A percentile compares a stretch with the other conserved stretches of the same genome.
Evolutionary conservation across 2,888 invertebrate species (phyloP).

Genomic region (Odiellus spinosus): DNA sequence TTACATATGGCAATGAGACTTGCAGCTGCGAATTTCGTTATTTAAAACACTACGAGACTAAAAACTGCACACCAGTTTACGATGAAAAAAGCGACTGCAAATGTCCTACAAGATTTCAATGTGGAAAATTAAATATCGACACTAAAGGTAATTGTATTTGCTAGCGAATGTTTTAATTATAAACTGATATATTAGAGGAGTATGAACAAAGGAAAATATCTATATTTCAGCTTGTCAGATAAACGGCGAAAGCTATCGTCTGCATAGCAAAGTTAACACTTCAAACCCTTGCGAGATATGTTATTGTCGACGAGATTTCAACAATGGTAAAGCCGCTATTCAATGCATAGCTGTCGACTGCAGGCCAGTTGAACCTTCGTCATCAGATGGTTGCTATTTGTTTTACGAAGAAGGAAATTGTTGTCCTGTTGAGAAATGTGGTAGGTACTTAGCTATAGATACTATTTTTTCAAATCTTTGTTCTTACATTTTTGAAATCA

Average conservation of each 20-base stretch:
- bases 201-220: no score
- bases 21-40: conserved; percentile 15
- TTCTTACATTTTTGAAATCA: no score
- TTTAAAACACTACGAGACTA: conserved; percentile 14
- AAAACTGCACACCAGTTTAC: conserved; percentile 13
- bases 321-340: conserved; percentile 10
- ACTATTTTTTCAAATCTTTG: no score
- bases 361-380: not conserved
- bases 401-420: conserved; percentile 11
- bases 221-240: conserved; percentile 9
- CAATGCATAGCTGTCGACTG: conserved; percentile 11
- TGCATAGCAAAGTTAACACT: conserved; percentile 9
- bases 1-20: no score
- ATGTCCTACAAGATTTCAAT: conserved; percentile 11
- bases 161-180: not conserved
- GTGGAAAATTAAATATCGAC: conserved; percentile 1
- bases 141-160: not conserved
- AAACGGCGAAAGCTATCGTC: conserved; percentile 10
- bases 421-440: conserved; percentile 12
- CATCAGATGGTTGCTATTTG: conserved; percentile 9
- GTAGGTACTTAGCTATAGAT: no score
- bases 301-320: conserved; percentile 9
- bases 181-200: no score
- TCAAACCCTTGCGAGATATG: conserved; percentile 13
- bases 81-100: conserved; percentile 10